Conservation (phyloP, 2,797 vertebrate species). For the Percopsis omiscomaycus region DNA sequence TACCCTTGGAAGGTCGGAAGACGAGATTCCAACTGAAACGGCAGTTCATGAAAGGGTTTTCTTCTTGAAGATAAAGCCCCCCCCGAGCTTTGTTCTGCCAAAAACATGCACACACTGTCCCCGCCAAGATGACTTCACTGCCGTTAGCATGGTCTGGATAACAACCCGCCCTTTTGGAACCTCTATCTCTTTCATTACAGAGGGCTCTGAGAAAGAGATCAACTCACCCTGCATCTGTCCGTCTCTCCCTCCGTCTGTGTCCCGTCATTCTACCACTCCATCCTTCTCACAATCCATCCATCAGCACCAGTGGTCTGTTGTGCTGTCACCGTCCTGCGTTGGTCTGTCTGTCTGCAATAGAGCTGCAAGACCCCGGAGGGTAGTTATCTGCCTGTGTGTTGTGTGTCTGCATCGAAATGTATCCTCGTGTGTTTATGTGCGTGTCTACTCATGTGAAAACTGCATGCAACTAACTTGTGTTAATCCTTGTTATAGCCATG, state of each 20-base stretch:
- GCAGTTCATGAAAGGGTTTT: no score
- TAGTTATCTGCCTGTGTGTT: constrained; percentile 64
- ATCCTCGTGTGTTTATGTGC: constrained; percentile 20
- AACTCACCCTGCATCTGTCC: constrained; percentile 65
- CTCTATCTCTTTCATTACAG: constrained; percentile 72
- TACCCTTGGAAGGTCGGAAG: constrained; percentile 7
- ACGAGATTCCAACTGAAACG: neutral
- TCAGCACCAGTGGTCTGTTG: constrained; percentile 66
- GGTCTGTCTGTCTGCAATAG: constrained; percentile 71
- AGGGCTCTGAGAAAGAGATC: constrained; percentile 61
- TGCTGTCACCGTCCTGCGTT: constrained; percentile 66
- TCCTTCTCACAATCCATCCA: constrained; percentile 70
- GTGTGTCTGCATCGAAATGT: constrained; percentile 39
- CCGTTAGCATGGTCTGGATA: constrained; percentile 34
- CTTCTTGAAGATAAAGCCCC: no score
- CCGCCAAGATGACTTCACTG: constrained; percentile 4
- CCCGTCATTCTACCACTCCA: constrained; percentile 73
- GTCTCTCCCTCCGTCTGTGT: constrained; percentile 71
- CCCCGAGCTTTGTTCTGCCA: neutral
- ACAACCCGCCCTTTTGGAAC: constrained; percentile 42
- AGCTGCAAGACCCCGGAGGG: constrained; percentile 64
- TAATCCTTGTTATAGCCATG: no score
- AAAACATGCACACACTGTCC: neutral
- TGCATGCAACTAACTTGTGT: constrained; percentile 13
- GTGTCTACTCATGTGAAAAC: constrained; percentile 29